Percentiles rank a stretch among this genome's conserved stretches.
Conservation (phyloP, 2,888 invertebrate species). For the Melieria omissa region DNA sequence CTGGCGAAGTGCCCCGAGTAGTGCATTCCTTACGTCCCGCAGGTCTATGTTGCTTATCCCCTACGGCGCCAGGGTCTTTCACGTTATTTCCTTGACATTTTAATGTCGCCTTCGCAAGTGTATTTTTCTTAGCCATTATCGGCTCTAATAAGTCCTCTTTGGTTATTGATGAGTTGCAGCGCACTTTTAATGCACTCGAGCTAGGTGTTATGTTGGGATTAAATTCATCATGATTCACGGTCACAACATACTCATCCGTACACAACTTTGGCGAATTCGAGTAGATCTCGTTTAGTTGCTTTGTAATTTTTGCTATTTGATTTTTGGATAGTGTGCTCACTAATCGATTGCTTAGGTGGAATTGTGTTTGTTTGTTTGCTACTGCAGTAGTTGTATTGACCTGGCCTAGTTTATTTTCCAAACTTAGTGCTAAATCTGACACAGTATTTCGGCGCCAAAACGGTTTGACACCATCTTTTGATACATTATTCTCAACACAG, state of each 20-base stretch:
- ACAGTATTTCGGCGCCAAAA: constrained; percentile 88
- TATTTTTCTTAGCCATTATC: constrained; percentile 56
- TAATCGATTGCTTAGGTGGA: constrained; percentile 79
- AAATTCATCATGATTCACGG: constrained; percentile 66
- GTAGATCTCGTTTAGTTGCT: constrained; percentile 84
- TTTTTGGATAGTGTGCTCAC: constrained; percentile 88
- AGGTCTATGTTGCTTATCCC: background rate
- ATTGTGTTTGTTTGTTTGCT: constrained; percentile 62
- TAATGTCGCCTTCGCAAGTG: constrained; percentile 5
- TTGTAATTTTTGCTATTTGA: constrained; percentile 82
- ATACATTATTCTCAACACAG: constrained; percentile 9
- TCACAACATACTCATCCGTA: constrained; percentile 72
- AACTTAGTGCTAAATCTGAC: constrained; percentile 79
- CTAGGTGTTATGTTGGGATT: constrained; percentile 58
- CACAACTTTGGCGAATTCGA: constrained; percentile 62
- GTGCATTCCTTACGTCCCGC: constrained; percentile 56
- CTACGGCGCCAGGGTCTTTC: constrained; percentile 68
- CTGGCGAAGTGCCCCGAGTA: constrained; percentile 60
- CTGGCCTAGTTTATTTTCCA: constrained; percentile 73
- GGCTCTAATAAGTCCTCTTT: constrained; percentile 66
- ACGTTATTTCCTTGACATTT: constrained; percentile 66
- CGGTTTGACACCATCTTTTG: constrained; percentile 80
- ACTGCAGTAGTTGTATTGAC: constrained; percentile 56
- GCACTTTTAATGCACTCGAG: constrained; percentile 68
- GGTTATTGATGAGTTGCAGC: constrained; percentile 71